Percentiles rank a stretch among this genome's conserved stretches.
Evolutionary conservation across 2,888 invertebrate species (phyloP).

Genomic region (Caenorhabditis sp.): DNA sequence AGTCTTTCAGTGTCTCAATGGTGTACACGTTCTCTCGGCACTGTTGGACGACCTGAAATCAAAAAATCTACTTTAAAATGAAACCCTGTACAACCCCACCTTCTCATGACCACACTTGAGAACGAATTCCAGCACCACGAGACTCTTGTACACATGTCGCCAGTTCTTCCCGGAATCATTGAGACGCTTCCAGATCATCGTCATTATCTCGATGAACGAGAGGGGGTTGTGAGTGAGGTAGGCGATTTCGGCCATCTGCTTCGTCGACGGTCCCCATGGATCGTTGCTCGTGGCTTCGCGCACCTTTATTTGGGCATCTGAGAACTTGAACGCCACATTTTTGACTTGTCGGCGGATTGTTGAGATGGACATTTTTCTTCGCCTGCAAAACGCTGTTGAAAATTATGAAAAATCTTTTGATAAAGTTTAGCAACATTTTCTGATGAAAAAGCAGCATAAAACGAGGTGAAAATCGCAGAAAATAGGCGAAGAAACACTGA

Average conservation of each 20-base stretch:
- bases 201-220: slow-evolving; percentile 99
- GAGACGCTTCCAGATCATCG: slow-evolving; percentile 99
- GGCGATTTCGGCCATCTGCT: slow-evolving; percentile 98
- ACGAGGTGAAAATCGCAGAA: no score
- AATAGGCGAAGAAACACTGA: no score
- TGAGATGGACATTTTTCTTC: slow-evolving; percentile 81
- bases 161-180: slow-evolving; percentile 99
- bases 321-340: slow-evolving; percentile 99
- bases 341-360: slow-evolving; percentile 95
- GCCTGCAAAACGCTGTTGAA: no score
- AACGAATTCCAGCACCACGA: slow-evolving; percentile 95
- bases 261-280: slow-evolving; percentile 97
- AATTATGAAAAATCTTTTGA: no score
- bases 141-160: slow-evolving; percentile 98
- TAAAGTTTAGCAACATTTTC: no score
- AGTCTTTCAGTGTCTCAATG: slow-evolving; percentile 94
- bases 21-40: slow-evolving; percentile 99
- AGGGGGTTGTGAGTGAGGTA: slow-evolving; percentile 99
- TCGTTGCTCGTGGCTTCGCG: slow-evolving; percentile 96
- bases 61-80: not conserved
- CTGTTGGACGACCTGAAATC: slow-evolving; percentile 90
- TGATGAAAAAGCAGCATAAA: no score
- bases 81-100: slow-evolving; percentile 79
- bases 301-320: slow-evolving; percentile 99
- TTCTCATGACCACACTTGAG: slow-evolving; percentile 99